A percentile compares a stretch with the other conserved stretches of the same genome.
These are phyloP conservation scores for Lithophane socia DNA, from an alignment of 2,888 invertebrate species.

Conservation along the genomic window DNA sequence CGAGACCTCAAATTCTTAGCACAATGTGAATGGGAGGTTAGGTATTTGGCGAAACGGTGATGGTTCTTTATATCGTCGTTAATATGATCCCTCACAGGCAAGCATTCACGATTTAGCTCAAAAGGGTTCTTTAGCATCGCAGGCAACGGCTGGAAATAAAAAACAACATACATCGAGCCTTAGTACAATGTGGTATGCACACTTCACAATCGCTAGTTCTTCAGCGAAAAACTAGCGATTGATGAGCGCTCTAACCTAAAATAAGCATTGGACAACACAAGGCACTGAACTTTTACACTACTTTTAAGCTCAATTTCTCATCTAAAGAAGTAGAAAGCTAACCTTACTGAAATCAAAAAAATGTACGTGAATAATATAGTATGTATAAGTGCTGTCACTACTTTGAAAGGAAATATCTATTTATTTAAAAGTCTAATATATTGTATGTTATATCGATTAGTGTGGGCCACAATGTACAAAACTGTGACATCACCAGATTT, in stretches of 20 bases:
- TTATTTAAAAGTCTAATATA: constrained; percentile 61
- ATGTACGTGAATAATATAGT: constrained; percentile 70
- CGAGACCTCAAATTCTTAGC: constrained; percentile 84
- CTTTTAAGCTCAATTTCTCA: constrained; percentile 59
- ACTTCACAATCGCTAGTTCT: constrained; percentile 80
- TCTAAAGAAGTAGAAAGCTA: constrained; percentile 71
- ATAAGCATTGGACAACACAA: constrained; percentile 86
- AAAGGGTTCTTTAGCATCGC: constrained; percentile 90
- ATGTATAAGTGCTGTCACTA: constrained; percentile 74
- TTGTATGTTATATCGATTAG: constrained; percentile 68
- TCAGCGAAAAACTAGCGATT: constrained; percentile 80
- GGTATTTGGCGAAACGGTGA: constrained; percentile 88
- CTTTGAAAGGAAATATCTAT: constrained; percentile 62
- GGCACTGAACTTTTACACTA: constrained; percentile 65
- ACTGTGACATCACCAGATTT: constrained; percentile 77
- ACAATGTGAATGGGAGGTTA: constrained; percentile 88
- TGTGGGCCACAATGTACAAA: constrained; percentile 79
- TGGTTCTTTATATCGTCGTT: constrained; percentile 89
- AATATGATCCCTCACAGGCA: constrained; percentile 91
- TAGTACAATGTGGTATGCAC: constrained; percentile 87
- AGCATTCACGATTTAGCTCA: constrained; percentile 91
- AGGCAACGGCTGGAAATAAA: constrained; percentile 91
- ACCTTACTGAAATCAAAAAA: constrained; percentile 69
- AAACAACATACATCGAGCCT: constrained; percentile 91
- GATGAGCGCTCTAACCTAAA: constrained; percentile 80